These are phyloP conservation scores for Leptoclinus maculatus DNA, from an alignment of 2,797 vertebrate genomes.

Conservation along the genomic window DNA sequence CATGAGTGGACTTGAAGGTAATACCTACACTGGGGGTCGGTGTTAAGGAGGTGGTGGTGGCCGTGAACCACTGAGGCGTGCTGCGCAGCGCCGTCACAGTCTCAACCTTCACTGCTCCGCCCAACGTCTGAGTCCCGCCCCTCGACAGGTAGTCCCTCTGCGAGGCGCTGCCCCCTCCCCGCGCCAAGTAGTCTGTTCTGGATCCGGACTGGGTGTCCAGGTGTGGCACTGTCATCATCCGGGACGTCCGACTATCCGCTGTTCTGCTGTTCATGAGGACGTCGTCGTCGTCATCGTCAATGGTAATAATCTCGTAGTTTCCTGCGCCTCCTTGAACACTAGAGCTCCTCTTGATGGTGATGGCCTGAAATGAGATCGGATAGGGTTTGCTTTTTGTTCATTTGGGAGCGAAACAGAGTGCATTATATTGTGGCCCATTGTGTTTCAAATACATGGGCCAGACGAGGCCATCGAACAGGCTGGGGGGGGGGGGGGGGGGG, in stretches of 20 bases:
- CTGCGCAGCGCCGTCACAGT: conserved; percentile 84
- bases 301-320: conserved; percentile 79
- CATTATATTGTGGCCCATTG: not conserved
- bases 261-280: conserved; percentile 47
- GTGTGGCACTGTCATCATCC: conserved; percentile 50
- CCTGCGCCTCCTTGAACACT: conserved; percentile 77
- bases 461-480: too few species aligned
- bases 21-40: conserved; percentile 71
- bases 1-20: not conserved
- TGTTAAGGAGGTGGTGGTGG: conserved; percentile 55
- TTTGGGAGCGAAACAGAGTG: not conserved
- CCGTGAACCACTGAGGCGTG: conserved; percentile 75
- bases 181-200: conserved; percentile 82
- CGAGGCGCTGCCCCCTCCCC: conserved; percentile 78
- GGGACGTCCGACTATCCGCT: conserved; percentile 52
- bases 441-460: too few species aligned
- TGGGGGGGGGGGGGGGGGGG: too few species aligned
- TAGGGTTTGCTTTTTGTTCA: not conserved
- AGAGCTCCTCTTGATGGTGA: conserved; percentile 80
- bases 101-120: conserved; percentile 82
- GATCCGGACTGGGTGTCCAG: conserved; percentile 76
- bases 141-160: conserved; percentile 85
- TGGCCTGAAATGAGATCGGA: conserved; percentile 59
- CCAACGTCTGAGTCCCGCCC: conserved; percentile 81
- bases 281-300: conserved; percentile 74